Evolutionary conservation across 2,113 vertebrate species (phyloP).

Genomic region (Canis aureus): DNA sequence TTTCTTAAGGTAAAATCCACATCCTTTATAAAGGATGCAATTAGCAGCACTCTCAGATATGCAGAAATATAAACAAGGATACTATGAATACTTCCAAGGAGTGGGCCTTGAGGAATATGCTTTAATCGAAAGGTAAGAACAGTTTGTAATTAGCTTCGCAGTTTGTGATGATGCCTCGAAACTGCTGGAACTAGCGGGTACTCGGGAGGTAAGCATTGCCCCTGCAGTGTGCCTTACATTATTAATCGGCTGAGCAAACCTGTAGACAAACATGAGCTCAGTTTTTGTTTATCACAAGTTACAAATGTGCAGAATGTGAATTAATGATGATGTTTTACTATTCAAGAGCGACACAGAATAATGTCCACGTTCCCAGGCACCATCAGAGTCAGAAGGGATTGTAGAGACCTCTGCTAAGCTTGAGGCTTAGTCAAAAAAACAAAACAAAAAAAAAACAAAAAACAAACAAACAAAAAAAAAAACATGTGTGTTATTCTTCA

Average conservation of each 20-base stretch:
- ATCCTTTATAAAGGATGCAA: not conserved
- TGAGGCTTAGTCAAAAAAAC: not conserved
- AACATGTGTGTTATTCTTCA: not conserved
- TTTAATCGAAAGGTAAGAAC: constrained; percentile 38
- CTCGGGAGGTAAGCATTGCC: not conserved
- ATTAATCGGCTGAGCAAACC: not conserved
- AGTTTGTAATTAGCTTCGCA: constrained; percentile 43
- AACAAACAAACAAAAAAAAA: not conserved
- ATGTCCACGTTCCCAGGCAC: not conserved
- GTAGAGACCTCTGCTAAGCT: not conserved
- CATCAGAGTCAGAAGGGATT: not conserved
- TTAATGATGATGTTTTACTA: constrained; percentile 62
- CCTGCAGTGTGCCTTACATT: not conserved
- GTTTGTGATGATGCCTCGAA: not conserved
- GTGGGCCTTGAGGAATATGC: not conserved
- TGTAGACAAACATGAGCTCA: not conserved
- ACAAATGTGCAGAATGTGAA: constrained; percentile 58
- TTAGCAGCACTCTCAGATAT: not conserved
- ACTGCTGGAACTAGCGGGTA: not conserved
- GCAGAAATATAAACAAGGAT: constrained; percentile 3
- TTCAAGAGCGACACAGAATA: not conserved
- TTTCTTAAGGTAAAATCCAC: not conserved
- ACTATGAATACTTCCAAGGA: not conserved
- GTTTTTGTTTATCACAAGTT: constrained; percentile 63
- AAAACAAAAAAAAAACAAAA: too few relatives aligned